Base-by-base conservation (phyloP, 2,888 invertebrate species). In the Iselma pallidipennis region DNA sequence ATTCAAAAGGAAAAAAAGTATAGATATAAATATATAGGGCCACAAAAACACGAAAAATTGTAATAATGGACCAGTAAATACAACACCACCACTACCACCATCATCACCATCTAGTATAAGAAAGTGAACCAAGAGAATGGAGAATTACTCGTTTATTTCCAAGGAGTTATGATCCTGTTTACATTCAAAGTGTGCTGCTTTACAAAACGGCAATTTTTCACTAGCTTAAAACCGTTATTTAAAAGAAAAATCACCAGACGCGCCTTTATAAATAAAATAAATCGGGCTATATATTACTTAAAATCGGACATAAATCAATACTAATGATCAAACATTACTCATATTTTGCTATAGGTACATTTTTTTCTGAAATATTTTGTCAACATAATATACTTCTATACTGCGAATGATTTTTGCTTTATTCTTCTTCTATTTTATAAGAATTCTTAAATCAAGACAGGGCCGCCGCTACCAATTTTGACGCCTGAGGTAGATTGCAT, bases 261-360 rank as follows among this genome's bases (percentile, higher is more conserved):
- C 57, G 60, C 65, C 52, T 63, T 63, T 67, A 65, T 67, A 67
- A 67, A 67, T 67, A 67, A 63, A 65, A 67, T 63, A 65, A 67
- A 67, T 67, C 63, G 67, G 29, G 61, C 65, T 56, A 66, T 66
- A 66, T 61, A 57, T 68, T 68, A 68, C 66, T 68, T 66, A 68
- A 62, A 66, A 68, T 68, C 61, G 62, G 65, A 67, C 67, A 59
- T 67, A 67, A 67, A 67, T 67, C 67, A 67, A 67, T 67, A 67
- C 67, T 61, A 67, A 67, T 64, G 61, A 65, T 56, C 56, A 49
- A 45, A 57, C 66, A 63, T 67, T 67, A 63, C 61, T 67, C 67
- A 66, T 66, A 66, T 67, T 58, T 61, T 57, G 31, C 33, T 42
- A 19, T 42, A 19, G 9, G 21, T 21, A 16, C 7, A 42, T 42